Evolutionary conservation across 2,797 vertebrate species (phyloP), one percentile per base, ranked within the genome.

Genomic region (Aldrovandia affinis): DNA sequence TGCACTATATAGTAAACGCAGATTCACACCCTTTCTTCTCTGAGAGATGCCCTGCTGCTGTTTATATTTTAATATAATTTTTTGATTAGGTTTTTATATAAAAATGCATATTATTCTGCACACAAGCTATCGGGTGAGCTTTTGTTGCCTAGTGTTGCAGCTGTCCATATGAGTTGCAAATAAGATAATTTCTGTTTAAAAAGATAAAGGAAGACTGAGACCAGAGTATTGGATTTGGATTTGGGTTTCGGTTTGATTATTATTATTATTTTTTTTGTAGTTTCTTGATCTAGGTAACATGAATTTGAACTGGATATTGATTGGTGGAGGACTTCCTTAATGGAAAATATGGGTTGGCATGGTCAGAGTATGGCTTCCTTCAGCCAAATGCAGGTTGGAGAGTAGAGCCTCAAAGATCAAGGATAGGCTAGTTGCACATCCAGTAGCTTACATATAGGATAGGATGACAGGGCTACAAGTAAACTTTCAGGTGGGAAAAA

Each of bases 1-100:
- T 55, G 59, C 39, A 9, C 80, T 63, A 42, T 81, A 73, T 82
- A 82, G 80, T 68, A 83, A 83, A 83, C 84, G 80, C 50, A 39
- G 84, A 81, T 83, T 57, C 78, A 77, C 81, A 18, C 80, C 39
- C 42, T 22, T 10, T 8, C 68, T 8, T 33, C 33, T 20, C 10
- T n/a, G 39, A 77, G n/a, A 44, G 73, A 20, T 77, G 33, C 22
- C 22, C 22, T 22, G 8, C 42, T 77, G 42, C 73, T 73, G 68
- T 20, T 73, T 68, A 68, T 36, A 33, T 73, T 39, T 73, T 73
- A 5, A 73, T 73, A 8, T 73, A 8, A 2, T 36, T 68, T 36
- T 68, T 70, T 70, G 18, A 6, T 6, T 36, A 7, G 15, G 33
- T 14, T 70, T 73, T 63, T n/a, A 36, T 18, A 20, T 4, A 18